These are phyloP conservation scores for Saturnia japonica DNA, from an alignment of 2,888 invertebrate species.

Conservation along the genomic window DNA sequence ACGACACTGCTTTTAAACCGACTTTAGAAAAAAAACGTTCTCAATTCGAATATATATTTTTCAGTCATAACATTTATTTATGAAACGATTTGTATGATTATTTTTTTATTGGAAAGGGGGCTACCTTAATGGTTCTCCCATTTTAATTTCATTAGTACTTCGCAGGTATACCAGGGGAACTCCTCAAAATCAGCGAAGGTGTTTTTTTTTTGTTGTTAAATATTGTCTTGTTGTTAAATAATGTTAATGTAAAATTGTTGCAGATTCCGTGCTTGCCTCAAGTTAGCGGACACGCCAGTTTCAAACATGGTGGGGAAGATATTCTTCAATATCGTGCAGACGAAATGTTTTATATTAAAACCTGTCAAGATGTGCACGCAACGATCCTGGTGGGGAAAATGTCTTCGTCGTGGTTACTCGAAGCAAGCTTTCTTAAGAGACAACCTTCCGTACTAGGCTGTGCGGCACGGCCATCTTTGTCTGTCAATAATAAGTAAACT, in stretches of 20 bases:
- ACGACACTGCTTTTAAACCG: too few species aligned
- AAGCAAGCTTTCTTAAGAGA: slow-evolving; percentile 89
- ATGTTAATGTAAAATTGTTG: background rate
- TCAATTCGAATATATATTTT: too few species aligned
- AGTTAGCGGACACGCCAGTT: slow-evolving; percentile 91
- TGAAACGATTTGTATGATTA: too few species aligned
- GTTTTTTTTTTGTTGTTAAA: too few species aligned
- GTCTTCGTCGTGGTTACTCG: slow-evolving; percentile 84
- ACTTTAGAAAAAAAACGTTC: too few species aligned
- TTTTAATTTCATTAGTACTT: too few species aligned
- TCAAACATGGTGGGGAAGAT: slow-evolving; percentile 95
- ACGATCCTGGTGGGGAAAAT: slow-evolving; percentile 92
- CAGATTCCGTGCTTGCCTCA: slow-evolving; percentile 96
- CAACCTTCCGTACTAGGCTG: slow-evolving; percentile 84
- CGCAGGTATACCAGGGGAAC: too few species aligned
- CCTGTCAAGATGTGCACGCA: slow-evolving; percentile 88
- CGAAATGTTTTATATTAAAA: slow-evolving; percentile 94
- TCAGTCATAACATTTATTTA: too few species aligned
- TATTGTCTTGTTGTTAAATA: too few species aligned
- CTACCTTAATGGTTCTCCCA: too few species aligned
- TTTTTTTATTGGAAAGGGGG: too few species aligned
- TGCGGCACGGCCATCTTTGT: background rate
- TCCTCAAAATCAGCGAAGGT: too few species aligned
- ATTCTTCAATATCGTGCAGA: slow-evolving; percentile 97
- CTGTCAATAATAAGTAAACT: slow-evolving; percentile 8